These are phyloP conservation scores for Solenodon paradoxus DNA, from an alignment of 2,113 vertebrate genomes.

Conservation along the genomic window DNA sequence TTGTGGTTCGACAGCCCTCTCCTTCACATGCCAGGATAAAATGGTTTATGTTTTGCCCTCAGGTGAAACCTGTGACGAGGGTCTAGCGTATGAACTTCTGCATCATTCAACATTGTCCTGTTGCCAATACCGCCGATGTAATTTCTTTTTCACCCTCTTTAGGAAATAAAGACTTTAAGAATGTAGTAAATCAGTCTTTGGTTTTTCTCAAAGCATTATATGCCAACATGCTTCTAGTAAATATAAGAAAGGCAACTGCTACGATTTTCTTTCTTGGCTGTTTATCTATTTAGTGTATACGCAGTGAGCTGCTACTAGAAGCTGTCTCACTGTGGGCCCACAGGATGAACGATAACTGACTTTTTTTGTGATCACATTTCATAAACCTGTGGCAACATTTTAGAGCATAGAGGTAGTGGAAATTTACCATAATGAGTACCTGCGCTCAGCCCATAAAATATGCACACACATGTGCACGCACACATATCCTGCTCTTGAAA, in stretches of 20 bases:
- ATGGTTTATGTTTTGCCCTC: not conserved
- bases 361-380: constrained; percentile 6
- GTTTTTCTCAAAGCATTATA: not conserved
- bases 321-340: not conserved
- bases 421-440: not conserved
- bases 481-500: not conserved
- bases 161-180: constrained; percentile 11
- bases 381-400: not conserved
- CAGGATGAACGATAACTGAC: not conserved
- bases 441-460: not conserved
- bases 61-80: not conserved
- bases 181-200: not conserved
- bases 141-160: not conserved
- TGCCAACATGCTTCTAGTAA: not conserved
- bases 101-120: not conserved
- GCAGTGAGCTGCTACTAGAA: not conserved
- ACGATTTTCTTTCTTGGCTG: not conserved
- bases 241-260: not conserved
- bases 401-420: not conserved
- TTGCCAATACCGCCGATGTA: not conserved
- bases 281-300: not conserved
- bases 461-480: not conserved
- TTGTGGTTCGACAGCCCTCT: not conserved
- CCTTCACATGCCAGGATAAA: not conserved
- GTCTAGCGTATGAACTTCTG: not conserved